These are phyloP conservation scores for Todiramphus chloris DNA, from an alignment of 2,113 vertebrate genomes.

Conservation along the genomic window DNA sequence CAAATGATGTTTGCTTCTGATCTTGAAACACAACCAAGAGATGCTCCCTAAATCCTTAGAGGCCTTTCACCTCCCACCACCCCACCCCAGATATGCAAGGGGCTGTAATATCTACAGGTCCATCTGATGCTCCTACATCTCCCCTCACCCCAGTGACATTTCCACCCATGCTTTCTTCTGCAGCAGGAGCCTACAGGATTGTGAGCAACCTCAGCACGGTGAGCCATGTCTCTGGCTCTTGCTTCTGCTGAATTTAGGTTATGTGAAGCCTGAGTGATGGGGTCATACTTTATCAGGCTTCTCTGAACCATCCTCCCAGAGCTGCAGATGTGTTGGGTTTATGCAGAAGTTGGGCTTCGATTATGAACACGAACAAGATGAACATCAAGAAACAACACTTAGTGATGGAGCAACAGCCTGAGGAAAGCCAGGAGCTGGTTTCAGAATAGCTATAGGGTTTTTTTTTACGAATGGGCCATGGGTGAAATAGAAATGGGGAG, in stretches of 20 bases:
- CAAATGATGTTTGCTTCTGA: not conserved
- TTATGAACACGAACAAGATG: not conserved
- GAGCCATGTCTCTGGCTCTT: not conserved
- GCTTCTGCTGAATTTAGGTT: not conserved
- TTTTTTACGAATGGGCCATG: not conserved
- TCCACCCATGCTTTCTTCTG: not conserved
- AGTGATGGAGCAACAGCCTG: not conserved
- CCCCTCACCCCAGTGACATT: not conserved
- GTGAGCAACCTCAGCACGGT: not conserved
- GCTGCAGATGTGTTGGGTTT: not conserved
- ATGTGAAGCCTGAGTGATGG: fast-evolving
- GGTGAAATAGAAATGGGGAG: not conserved
- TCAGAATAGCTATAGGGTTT: not conserved
- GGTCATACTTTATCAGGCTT: not conserved
- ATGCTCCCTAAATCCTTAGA: not conserved
- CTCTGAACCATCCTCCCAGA: not conserved
- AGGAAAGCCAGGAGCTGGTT: not conserved
- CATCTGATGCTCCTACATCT: not conserved
- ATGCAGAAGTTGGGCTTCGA: not conserved
- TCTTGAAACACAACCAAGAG: not conserved
- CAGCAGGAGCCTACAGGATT: not conserved
- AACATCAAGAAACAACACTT: not conserved
- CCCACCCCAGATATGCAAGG: not conserved
- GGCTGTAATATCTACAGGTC: not conserved
- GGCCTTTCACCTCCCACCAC: not conserved